A percentile compares a stretch with the other conserved stretches of the same genome.
Evolutionary conservation across 2,797 vertebrate species (phyloP).

Genomic region (Pitangus sulphuratus): DNA sequence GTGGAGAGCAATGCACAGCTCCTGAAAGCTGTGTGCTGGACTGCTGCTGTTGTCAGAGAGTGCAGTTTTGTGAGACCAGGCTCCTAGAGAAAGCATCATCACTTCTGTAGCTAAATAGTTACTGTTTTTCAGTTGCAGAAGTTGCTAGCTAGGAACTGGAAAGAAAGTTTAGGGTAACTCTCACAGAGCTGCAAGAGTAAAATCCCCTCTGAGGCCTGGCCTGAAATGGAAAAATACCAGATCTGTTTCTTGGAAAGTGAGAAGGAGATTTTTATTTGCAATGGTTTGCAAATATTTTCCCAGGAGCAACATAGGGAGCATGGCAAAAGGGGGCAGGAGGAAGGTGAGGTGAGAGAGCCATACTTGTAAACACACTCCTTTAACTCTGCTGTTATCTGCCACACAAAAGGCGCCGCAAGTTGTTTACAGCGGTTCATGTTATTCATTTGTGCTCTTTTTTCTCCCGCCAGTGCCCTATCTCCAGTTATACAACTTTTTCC

Average conservation of each 20-base stretch:
- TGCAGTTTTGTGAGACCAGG: not conserved
- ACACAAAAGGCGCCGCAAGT: not conserved
- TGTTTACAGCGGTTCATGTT: not conserved
- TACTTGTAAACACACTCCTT: slow-evolving; percentile 1
- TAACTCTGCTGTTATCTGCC: slow-evolving; percentile 8
- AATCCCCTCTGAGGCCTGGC: slow-evolving; percentile 38
- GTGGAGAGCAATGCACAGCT: not conserved
- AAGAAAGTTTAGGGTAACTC: slow-evolving; percentile 19
- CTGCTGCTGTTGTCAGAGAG: not conserved
- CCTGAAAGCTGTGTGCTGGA: not conserved
- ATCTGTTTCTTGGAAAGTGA: slow-evolving; percentile 70
- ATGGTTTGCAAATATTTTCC: slow-evolving; percentile 48
- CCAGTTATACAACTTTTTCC: not conserved
- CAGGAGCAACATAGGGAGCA: not conserved
- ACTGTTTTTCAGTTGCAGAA: slow-evolving; percentile 6
- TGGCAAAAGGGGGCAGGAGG: slow-evolving; percentile 26
- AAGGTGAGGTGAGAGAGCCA: slow-evolving; percentile 22
- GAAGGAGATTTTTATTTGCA: slow-evolving; percentile 76
- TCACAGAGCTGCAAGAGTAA: not conserved
- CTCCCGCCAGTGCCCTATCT: not conserved
- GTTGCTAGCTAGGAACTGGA: slow-evolving; percentile 8
- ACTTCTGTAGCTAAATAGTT: not conserved
- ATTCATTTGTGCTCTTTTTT: not conserved
- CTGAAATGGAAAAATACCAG: slow-evolving; percentile 75
- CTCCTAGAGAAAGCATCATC: not conserved